Percentiles rank a stretch among this genome's conserved stretches.
Conservation (phyloP, 2,797 vertebrate genomes). For the Miichthys miiuy region DNA sequence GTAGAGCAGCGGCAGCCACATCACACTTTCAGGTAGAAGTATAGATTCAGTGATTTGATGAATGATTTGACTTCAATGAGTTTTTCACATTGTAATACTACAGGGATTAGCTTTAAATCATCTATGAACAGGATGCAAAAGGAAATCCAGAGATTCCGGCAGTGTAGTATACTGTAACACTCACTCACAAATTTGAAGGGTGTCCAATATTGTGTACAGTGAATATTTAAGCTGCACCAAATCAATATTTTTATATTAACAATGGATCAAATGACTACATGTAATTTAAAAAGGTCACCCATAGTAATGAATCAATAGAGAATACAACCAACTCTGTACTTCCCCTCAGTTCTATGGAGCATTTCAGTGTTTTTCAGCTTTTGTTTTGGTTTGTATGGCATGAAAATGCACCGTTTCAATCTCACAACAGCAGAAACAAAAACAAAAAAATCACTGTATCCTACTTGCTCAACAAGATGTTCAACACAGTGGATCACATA, state of each 20-base stretch:
- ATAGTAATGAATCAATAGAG: not conserved
- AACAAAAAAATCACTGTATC: too few relatives aligned
- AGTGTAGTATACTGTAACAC: too few relatives aligned
- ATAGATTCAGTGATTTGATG: not conserved
- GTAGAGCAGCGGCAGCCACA: conserved; percentile 15
- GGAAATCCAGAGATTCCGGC: not conserved
- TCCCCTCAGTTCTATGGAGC: not conserved
- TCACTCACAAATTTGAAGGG: too few relatives aligned
- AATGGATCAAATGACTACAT: not conserved
- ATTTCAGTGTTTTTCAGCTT: not conserved
- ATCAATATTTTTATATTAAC: not conserved
- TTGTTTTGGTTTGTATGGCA: not conserved
- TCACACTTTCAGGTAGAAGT: conserved; percentile 10
- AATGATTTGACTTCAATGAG: too few relatives aligned
- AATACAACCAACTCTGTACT: too few relatives aligned
- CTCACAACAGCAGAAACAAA: not conserved
- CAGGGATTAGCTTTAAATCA: not conserved
- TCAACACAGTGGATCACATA: not conserved
- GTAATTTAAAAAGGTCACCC: not conserved
- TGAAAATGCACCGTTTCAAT: not conserved
- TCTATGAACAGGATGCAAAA: not conserved
- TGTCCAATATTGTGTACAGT: not conserved
- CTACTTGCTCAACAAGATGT: not conserved
- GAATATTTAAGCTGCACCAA: not conserved
- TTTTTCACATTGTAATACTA: not conserved